These are phyloP conservation scores for Synergus gifuensis DNA, from an alignment of 2,888 invertebrate species.

Conservation along the genomic window DNA sequence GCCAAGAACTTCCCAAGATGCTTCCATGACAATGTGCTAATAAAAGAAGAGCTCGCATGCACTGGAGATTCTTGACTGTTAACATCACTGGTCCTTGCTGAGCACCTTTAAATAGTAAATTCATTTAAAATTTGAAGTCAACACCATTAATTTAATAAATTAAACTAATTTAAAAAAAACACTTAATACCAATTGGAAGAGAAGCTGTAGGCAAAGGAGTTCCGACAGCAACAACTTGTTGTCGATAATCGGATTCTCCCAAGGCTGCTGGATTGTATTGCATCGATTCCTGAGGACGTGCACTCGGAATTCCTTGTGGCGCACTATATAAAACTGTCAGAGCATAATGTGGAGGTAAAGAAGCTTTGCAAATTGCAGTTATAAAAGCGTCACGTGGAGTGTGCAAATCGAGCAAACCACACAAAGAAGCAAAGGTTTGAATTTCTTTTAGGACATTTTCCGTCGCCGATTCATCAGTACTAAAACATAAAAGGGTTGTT, in stretches of 20 bases:
- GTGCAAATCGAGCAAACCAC: conserved; percentile 89
- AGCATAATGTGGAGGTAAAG: conserved; percentile 96
- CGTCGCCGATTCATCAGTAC: conserved; percentile 94
- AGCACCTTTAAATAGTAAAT: conserved; percentile 79
- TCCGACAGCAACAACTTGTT: conserved; percentile 98
- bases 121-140: neutral
- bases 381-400: conserved; percentile 96
- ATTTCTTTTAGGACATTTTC: conserved; percentile 95
- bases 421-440: conserved; percentile 93
- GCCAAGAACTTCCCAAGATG: conserved; percentile 96
- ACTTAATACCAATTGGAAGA: conserved; percentile 82
- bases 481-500: conserved; percentile 63
- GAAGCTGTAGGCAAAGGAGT: conserved; percentile 94
- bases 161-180: neutral
- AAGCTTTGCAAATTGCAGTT: conserved; percentile 96
- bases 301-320: conserved; percentile 80
- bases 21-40: conserved; percentile 95
- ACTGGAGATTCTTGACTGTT: conserved; percentile 97
- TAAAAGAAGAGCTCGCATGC: conserved; percentile 94
- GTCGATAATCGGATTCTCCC: conserved; percentile 88
- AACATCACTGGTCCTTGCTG: conserved; percentile 96
- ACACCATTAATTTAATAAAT: no score
- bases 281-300: conserved; percentile 68
- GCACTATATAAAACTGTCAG: conserved; percentile 89
- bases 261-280: conserved; percentile 74